phyloP scores from a whole-genome alignment of 1,140 invertebrate species.

The Phenacoccus solenopsis region DNA sequence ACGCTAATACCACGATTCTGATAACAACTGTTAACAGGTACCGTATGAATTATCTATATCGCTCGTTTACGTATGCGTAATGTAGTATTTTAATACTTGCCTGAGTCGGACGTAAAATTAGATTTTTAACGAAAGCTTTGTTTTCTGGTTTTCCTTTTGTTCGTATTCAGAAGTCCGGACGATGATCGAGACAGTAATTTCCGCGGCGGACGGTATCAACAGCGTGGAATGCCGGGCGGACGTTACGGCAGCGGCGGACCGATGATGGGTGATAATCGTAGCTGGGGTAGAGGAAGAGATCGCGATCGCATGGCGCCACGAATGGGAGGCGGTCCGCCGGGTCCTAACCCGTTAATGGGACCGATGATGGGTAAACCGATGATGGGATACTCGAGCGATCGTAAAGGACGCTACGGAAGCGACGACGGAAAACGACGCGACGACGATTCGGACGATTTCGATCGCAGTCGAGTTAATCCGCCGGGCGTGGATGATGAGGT shows the following conservation, averaged over 20 bases:
- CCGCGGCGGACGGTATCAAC: not conserved
- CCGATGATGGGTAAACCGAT: constrained; percentile 19
- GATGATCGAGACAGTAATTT: not conserved
- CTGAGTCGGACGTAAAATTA: too few relatives aligned
- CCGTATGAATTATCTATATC: too few relatives aligned
- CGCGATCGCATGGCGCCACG: constrained; percentile 17
- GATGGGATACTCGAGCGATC: not conserved
- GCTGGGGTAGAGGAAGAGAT: constrained; percentile 11
- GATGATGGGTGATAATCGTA: constrained; percentile 16
- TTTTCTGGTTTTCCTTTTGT: not conserved
- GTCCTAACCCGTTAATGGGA: constrained; percentile 13
- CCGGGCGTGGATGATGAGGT: not conserved
- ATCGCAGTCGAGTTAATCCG: not conserved
- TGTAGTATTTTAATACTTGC: too few relatives aligned
- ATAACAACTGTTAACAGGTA: too few relatives aligned
- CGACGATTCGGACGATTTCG: not conserved
- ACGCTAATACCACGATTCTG: too few relatives aligned
- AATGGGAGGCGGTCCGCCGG: not conserved
- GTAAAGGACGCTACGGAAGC: constrained; percentile 13
- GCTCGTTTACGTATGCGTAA: too few relatives aligned
- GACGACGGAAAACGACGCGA: not conserved
- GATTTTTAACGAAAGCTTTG: not conserved
- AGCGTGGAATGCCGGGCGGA: constrained; percentile 6
- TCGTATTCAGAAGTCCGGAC: not conserved
- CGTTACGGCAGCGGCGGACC: constrained; percentile 20